Conservation (phyloP, 2,797 vertebrate genomes). For the Mormyrus proboscirostris region DNA sequence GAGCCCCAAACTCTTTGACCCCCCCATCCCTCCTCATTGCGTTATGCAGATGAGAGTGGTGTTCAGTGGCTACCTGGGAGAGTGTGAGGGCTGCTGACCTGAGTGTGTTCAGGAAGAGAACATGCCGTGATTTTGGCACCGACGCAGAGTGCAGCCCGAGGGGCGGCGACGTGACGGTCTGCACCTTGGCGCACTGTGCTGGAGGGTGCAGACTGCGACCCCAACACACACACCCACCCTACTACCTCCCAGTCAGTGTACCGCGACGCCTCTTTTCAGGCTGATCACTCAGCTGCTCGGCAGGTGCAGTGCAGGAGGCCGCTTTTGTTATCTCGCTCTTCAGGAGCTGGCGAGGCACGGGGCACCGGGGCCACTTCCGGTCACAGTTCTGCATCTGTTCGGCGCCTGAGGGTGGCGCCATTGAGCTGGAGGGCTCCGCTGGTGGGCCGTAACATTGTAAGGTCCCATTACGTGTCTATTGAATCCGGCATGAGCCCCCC, state of each 20-base stretch:
- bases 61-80: not conserved
- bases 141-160: not conserved
- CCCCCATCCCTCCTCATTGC: not conserved
- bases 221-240: not conserved
- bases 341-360: conserved; percentile 99
- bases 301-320: conserved; percentile 88
- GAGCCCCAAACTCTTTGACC: conserved; percentile 41
- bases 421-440: not conserved
- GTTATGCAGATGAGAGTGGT: not conserved
- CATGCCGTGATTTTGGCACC: not conserved
- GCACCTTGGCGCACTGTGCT: not conserved
- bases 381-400: not conserved
- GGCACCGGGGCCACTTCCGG: conserved; percentile 47
- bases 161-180: not conserved
- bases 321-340: conserved; percentile 97
- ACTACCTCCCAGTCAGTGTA: conserved; percentile 69
- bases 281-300: conserved; percentile 83
- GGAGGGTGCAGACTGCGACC: not conserved
- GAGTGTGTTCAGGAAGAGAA: not conserved
- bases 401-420: not conserved
- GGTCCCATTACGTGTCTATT: conserved; percentile 74
- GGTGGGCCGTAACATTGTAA: conserved; percentile 23
- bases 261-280: conserved; percentile 89
- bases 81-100: not conserved
- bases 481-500: conserved; percentile 54